phyloP scores from a whole-genome alignment of 2,113 vertebrate species.

The Synodontis membranacea region DNA sequence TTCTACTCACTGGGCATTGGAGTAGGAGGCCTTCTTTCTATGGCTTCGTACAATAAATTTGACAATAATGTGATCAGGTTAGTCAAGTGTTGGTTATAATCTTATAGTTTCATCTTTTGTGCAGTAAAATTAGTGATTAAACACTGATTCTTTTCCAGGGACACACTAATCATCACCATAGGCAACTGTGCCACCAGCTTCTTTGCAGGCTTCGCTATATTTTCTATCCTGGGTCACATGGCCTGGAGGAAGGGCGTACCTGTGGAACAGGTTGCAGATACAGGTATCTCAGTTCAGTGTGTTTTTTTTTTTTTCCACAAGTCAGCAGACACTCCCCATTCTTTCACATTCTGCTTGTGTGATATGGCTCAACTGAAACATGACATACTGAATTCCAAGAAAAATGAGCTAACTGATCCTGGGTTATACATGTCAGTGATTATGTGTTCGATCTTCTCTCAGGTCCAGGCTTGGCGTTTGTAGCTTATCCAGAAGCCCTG shows the following conservation, averaged over 20 bases:
- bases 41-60: conserved; percentile 83
- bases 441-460: conserved; percentile 18
- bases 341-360: background rate
- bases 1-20: conserved; percentile 83
- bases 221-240: conserved; percentile 82
- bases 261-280: conserved; percentile 75
- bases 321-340: background rate
- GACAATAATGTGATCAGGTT: conserved; percentile 83
- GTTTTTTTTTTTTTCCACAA: conserved; percentile 2
- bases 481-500: conserved; percentile 82
- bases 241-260: conserved; percentile 77
- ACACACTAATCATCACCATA: conserved; percentile 76
- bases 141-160: conserved; percentile 62
- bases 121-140: background rate
- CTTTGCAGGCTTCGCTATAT: conserved; percentile 81
- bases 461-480: conserved; percentile 82
- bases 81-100: conserved; percentile 23
- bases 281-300: conserved; percentile 64
- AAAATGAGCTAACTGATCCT: background rate
- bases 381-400: background rate
- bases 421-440: background rate
- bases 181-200: conserved; percentile 80
- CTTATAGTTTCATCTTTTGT: background rate
- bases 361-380: background rate
- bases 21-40: conserved; percentile 78